Evolutionary conservation across 2,113 vertebrate species (phyloP).

Genomic region (Syngnathoides biaculeatus): DNA sequence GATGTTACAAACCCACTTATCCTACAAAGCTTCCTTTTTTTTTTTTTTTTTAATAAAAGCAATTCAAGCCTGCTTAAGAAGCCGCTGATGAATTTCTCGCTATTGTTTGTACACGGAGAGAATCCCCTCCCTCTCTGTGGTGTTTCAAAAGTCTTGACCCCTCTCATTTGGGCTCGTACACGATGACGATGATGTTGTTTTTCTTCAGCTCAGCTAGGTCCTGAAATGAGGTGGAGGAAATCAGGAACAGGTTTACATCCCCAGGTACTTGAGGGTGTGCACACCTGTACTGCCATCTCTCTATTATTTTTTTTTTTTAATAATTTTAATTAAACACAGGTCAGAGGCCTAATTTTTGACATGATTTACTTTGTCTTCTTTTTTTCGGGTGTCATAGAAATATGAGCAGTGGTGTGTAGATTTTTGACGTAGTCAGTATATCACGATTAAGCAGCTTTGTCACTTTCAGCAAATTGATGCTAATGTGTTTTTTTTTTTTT

Average conservation of each 20-base stretch:
- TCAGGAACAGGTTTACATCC: too few relatives aligned
- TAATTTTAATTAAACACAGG: too few relatives aligned
- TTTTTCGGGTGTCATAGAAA: too few relatives aligned
- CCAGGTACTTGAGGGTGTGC: too few relatives aligned
- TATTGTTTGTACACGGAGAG: background rate
- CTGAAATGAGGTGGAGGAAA: too few relatives aligned
- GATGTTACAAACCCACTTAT: conserved; percentile 19
- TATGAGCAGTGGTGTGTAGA: too few relatives aligned
- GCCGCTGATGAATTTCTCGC: background rate
- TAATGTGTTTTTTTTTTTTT: background rate
- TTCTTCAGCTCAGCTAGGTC: too few relatives aligned
- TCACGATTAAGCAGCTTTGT: background rate
- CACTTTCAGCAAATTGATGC: background rate
- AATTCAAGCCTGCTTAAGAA: background rate
- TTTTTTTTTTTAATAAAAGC: background rate
- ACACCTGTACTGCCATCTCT: too few relatives aligned
- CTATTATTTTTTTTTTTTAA: too few relatives aligned
- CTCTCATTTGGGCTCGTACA: background rate
- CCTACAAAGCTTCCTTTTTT: background rate
- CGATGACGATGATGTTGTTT: too few relatives aligned
- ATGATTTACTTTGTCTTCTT: too few relatives aligned
- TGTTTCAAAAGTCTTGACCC: background rate
- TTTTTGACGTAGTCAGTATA: background rate
- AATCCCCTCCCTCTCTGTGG: background rate
- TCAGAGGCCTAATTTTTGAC: too few relatives aligned